Evolutionary conservation across 1,140 invertebrate species (phyloP).

Genomic region (Sitodiplosis mosellana): DNA sequence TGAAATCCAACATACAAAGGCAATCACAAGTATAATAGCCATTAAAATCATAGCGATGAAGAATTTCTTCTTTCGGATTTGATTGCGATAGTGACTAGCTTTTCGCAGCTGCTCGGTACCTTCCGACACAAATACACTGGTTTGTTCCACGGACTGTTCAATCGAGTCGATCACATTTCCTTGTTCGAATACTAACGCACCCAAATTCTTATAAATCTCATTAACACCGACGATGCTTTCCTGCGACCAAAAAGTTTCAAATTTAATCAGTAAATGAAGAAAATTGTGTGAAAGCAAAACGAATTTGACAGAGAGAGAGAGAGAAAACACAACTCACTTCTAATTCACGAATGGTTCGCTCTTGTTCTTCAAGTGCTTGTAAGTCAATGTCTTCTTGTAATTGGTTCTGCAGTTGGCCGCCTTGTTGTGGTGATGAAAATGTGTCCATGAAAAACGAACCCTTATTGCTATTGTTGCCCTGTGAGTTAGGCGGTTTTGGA

Average conservation of each 20-base stretch:
- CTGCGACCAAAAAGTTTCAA: slow-evolving; percentile 34
- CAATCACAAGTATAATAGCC: neutral
- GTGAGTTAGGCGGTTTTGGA: slow-evolving; percentile 18
- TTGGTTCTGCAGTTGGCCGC: slow-evolving; percentile 40
- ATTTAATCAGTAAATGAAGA: neutral
- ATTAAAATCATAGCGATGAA: neutral
- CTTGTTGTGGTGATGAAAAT: slow-evolving; percentile 25
- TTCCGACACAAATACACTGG: slow-evolving; percentile 69
- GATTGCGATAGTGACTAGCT: slow-evolving; percentile 61
- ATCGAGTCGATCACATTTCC: slow-evolving; percentile 94
- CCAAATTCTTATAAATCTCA: slow-evolving; percentile 96
- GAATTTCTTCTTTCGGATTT: neutral
- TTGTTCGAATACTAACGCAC: slow-evolving; percentile 90
- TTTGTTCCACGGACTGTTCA: slow-evolving; percentile 84
- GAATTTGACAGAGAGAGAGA: slow-evolving; percentile 2
- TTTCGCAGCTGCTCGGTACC: slow-evolving; percentile 62
- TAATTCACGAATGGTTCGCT: slow-evolving; percentile 72
- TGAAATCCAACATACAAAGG: neutral
- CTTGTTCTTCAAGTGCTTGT: slow-evolving; percentile 69
- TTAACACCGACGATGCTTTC: slow-evolving; percentile 90
- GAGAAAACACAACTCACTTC: slow-evolving; percentile 40
- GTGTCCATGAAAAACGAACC: slow-evolving; percentile 21
- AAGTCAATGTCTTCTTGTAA: slow-evolving; percentile 69
- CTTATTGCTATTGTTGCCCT: slow-evolving; percentile 14
- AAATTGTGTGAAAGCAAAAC: too few relatives aligned